Evolutionary conservation across 2,113 vertebrate species (phyloP).

Genomic region (Potamarius usumacintae): DNA sequence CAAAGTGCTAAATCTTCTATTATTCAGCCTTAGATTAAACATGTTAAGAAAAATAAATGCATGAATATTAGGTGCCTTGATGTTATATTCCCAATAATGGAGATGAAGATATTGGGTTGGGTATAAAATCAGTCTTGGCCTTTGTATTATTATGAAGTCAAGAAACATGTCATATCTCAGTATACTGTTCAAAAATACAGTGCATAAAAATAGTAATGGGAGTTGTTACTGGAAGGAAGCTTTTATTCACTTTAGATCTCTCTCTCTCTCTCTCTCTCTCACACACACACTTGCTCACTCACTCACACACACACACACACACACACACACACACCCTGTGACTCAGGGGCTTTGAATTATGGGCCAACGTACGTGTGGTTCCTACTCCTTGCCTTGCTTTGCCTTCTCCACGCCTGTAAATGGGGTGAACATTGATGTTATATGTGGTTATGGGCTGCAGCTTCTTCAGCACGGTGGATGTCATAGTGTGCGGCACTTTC

Average conservation of each 20-base stretch:
- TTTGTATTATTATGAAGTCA: neutral
- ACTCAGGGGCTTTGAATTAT: slow-evolving; percentile 68
- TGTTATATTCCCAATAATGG: neutral
- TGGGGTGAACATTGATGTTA: slow-evolving; percentile 81
- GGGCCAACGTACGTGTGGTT: slow-evolving; percentile 88
- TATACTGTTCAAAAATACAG: neutral
- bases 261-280: neutral
- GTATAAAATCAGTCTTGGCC: neutral
- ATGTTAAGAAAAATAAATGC: neutral
- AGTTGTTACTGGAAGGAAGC: neutral
- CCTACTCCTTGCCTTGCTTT: slow-evolving; percentile 94
- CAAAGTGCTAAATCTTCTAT: neutral
- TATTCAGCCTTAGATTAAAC: neutral
- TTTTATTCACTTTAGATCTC: neutral
- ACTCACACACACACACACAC: neutral
- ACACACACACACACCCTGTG: slow-evolving; percentile 30
- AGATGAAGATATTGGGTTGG: neutral
- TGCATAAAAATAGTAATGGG: neutral
- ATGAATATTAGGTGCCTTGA: neutral
- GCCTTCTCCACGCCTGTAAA: slow-evolving; percentile 88
- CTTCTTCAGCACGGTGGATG: slow-evolving; percentile 78
- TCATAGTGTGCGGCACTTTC: slow-evolving; percentile 75
- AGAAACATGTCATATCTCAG: neutral
- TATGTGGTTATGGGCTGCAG: slow-evolving; percentile 85
- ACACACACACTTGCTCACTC: neutral